phyloP scores from a whole-genome alignment of 2,113 vertebrate genomes.

The Passer montanus region DNA sequence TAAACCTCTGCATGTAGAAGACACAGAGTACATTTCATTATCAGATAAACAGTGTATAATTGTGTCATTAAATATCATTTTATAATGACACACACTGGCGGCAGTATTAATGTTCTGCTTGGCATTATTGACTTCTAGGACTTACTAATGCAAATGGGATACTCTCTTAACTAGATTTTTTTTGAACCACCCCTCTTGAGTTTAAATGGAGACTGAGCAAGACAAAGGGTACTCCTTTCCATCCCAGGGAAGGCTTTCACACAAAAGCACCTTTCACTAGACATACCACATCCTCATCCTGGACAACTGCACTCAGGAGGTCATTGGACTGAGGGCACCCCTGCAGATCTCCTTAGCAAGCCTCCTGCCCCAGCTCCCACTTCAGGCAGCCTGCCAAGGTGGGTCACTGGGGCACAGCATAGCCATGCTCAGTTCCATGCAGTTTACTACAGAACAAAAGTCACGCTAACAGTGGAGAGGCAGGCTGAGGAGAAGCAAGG shows the following conservation, averaged over 20 bases:
- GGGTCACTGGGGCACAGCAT: accelerated
- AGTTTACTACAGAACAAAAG: not conserved
- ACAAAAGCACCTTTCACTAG: accelerated
- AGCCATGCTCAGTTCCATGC: not conserved
- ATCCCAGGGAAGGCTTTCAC: not conserved
- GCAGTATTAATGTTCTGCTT: slow-evolving; percentile 25
- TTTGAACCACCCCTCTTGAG: not conserved
- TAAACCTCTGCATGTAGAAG: not conserved
- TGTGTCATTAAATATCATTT: slow-evolving; percentile 26
- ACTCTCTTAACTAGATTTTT: not conserved
- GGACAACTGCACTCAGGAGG: not conserved
- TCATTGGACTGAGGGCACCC: not conserved
- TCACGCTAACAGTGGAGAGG: not conserved
- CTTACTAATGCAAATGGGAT: slow-evolving; percentile 12
- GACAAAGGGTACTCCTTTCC: not conserved
- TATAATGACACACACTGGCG: not conserved
- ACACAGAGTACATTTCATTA: not conserved
- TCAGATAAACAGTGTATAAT: slow-evolving; percentile 17
- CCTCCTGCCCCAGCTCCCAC: not conserved
- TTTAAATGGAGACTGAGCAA: not conserved
- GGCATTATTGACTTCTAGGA: slow-evolving; percentile 43
- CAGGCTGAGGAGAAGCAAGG: not conserved
- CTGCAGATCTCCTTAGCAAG: not conserved
- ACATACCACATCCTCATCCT: accelerated
- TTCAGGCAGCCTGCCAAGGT: not conserved